phyloP scores from a whole-genome alignment of 2,888 invertebrate genomes.

The Andrena minutula region DNA sequence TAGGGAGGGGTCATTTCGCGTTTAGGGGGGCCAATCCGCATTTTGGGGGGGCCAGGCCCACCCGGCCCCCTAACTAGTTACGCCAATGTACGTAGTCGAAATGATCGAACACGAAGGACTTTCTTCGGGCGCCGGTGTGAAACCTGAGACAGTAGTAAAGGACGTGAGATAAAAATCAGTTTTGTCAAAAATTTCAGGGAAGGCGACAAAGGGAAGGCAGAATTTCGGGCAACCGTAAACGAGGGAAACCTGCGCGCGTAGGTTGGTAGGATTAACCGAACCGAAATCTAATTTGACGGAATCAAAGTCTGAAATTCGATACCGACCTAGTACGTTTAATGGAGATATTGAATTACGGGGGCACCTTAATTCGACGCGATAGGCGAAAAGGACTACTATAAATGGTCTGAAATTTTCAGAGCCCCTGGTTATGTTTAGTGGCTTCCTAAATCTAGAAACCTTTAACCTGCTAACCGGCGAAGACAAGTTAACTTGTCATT shows the following conservation, averaged over 20 bases:
- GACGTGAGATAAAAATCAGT: conserved; percentile 25
- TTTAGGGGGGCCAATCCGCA: too few relatives aligned
- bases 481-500: background rate
- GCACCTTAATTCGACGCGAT: conserved; percentile 78
- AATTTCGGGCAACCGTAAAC: conserved; percentile 48
- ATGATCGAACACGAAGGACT: conserved; percentile 1
- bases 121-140: background rate
- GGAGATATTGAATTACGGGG: conserved; percentile 79
- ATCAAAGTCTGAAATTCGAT: conserved; percentile 76
- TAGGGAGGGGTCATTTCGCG: too few relatives aligned
- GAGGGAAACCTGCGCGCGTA: conserved; percentile 45
- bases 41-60: too few relatives aligned
- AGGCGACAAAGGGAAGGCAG: background rate
- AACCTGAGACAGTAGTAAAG: conserved; percentile 11
- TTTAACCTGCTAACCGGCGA: background rate
- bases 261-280: conserved; percentile 67
- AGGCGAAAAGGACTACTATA: conserved; percentile 74
- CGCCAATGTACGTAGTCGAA: background rate
- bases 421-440: conserved; percentile 27
- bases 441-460: background rate
- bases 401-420: conserved; percentile 73
- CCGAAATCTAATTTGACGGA: conserved; percentile 73
- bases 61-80: too few relatives aligned
- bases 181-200: conserved; percentile 26
- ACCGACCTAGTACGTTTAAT: conserved; percentile 73